Evolutionary conservation across 2,113 vertebrate species (phyloP), one percentile per base, ranked within the genome.

Genomic region (Oncorhynchus nerka): DNA sequence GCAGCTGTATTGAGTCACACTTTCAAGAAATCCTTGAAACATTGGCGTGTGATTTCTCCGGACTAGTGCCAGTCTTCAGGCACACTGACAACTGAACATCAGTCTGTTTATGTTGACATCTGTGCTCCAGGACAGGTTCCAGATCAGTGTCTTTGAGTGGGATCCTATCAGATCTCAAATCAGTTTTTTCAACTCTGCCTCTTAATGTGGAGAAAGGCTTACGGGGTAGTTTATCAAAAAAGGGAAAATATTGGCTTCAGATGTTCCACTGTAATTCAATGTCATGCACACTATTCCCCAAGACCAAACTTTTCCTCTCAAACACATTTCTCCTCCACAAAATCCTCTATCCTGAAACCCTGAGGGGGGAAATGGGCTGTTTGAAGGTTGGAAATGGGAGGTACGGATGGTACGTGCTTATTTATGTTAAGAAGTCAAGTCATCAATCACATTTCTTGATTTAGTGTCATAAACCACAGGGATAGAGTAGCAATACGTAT

Each of bases 211-310:
- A 34, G 45, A 24, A 55, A 65, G 55, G 62, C 73, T 28, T 75
- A 26, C 62, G 55, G 71, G 68, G 73, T 86, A 73, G 87, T 89
- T 88, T 83, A 85, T 8, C 79, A 84, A 81, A 82, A 49, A 87
- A 74, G 74, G 16, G 81, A 72, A 90, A 34, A n/a, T 82, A 49
- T 81, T 85, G 80, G 82, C 81, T 75, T 51, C 69, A 83, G 71
- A 32, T 85, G 34, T 84, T 84, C 71, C 26, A 24, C 77, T 68
- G 26, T 85, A 89, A 89, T 88, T 84, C 79, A 82, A 83, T 85
- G 85, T 86, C 79, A 69, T 61, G 66, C 74, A 45, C 76, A 16
- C 20, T 1, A 34, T 26, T 26, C 4, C 79, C 81, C 84, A 82
- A 76, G 59, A 81, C 48, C n/a, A 16, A 70, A 64, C 75, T 83